Evolutionary conservation across 2,888 invertebrate genomes (phyloP).

Genomic region (Leptopterna dolabrata): DNA sequence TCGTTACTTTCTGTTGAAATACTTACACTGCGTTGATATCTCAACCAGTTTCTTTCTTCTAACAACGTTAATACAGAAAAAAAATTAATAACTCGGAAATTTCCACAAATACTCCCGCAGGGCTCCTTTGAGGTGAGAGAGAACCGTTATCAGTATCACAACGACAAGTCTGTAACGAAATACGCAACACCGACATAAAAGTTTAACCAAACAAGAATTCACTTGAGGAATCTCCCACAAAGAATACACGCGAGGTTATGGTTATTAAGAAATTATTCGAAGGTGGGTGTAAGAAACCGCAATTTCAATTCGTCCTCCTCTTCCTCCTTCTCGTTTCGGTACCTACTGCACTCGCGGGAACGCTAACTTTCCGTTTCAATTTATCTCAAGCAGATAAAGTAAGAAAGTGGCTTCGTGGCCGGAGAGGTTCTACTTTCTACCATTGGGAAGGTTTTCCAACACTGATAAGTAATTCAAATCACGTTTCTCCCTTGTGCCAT

Average conservation of each 20-base stretch:
- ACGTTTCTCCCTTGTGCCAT: background rate
- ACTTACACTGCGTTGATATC: too few species aligned
- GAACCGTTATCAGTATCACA: too few species aligned
- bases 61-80: too few species aligned
- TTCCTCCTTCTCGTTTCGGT: background rate
- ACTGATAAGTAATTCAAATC: background rate
- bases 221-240: background rate
- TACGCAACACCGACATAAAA: too few species aligned
- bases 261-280: background rate
- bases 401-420: background rate
- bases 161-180: too few species aligned
- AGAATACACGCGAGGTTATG: background rate
- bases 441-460: background rate
- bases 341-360: background rate
- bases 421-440: background rate
- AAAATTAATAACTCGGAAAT: too few species aligned
- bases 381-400: background rate
- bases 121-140: too few species aligned
- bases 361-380: background rate
- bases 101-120: too few species aligned
- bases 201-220: too few species aligned
- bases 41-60: too few species aligned
- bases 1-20: too few species aligned
- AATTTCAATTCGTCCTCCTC: background rate
- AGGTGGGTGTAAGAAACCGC: background rate